Evolutionary conservation across 2,797 vertebrate genomes (phyloP).

Genomic region (Lerista edwardsae): DNA sequence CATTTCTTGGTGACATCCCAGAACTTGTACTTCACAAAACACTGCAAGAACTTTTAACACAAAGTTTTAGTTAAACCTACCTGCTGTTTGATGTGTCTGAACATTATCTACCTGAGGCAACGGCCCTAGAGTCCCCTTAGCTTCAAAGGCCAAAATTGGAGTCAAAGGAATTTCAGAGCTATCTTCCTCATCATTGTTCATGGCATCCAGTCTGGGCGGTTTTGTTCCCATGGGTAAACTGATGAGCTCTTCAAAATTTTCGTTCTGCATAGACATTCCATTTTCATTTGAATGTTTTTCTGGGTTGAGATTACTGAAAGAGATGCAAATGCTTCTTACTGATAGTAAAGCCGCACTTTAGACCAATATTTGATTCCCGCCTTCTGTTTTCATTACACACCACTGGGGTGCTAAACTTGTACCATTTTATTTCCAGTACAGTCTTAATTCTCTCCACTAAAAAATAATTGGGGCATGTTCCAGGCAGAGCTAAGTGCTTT

Average conservation of each 20-base stretch:
- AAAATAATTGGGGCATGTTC: neutral
- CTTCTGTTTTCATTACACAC: neutral
- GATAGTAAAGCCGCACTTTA: neutral
- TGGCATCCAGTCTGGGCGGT: slow-evolving; percentile 83
- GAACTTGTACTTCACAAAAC: no score
- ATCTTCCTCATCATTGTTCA: slow-evolving; percentile 81
- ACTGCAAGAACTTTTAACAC: neutral
- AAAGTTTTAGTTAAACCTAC: no score
- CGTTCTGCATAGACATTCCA: slow-evolving; percentile 83
- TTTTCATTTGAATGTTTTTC: slow-evolving; percentile 85
- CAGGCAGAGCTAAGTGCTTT: no score
- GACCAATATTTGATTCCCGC: neutral
- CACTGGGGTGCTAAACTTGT: neutral
- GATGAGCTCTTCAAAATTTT: slow-evolving; percentile 92
- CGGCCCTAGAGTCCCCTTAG: slow-evolving; percentile 86
- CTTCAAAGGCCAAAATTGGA: slow-evolving; percentile 90
- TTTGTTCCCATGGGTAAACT: slow-evolving; percentile 86
- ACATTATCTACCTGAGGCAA: slow-evolving; percentile 86
- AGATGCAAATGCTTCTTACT: neutral
- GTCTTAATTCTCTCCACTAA: neutral
- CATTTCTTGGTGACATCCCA: neutral
- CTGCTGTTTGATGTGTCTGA: slow-evolving; percentile 87
- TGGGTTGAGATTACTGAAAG: slow-evolving; percentile 67
- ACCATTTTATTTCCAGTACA: neutral
- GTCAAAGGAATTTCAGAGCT: slow-evolving; percentile 79